phyloP scores from a whole-genome alignment of 1,140 invertebrate species.

The Drosophila albomicans region DNA sequence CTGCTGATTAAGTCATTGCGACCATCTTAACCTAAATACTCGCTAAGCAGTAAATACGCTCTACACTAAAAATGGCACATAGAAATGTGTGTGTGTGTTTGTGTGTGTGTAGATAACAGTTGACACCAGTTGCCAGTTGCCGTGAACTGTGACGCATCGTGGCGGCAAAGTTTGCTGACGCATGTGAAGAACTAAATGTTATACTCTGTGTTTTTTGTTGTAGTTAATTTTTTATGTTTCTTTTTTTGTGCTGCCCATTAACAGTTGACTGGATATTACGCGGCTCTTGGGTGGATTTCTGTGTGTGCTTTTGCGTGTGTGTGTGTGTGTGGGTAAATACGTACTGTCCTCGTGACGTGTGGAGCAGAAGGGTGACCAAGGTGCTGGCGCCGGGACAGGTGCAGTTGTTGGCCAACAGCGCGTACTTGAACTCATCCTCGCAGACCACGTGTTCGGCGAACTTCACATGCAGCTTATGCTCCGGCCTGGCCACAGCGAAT shows the following conservation, averaged over 20 bases:
- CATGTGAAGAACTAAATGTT: slow-evolving; percentile 26
- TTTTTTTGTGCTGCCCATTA: slow-evolving; percentile 42
- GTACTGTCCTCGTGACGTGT: slow-evolving; percentile 97
- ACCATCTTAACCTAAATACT: slow-evolving; percentile 12
- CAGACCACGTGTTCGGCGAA: slow-evolving; percentile 99
- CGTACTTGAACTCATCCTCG: slow-evolving; percentile 99
- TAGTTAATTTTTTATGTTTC: not conserved
- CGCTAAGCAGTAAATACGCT: not conserved
- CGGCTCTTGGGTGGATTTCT: too few species aligned
- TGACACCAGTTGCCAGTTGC: slow-evolving; percentile 15
- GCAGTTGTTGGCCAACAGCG: slow-evolving; percentile 98
- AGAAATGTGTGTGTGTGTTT: not conserved
- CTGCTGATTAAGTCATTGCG: not conserved
- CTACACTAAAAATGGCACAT: not conserved
- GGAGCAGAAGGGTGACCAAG: slow-evolving; percentile 96
- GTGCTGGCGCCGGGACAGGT: slow-evolving; percentile 98
- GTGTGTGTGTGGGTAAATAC: slow-evolving; percentile 39
- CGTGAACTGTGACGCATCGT: slow-evolving; percentile 28
- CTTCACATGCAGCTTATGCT: slow-evolving; percentile 99
- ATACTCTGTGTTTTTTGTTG: slow-evolving; percentile 23
- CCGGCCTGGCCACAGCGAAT: slow-evolving; percentile 88
- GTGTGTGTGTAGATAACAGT: not conserved
- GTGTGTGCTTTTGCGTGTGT: too few species aligned
- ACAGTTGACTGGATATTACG: slow-evolving; percentile 54
- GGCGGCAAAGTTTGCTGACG: slow-evolving; percentile 39